These are phyloP conservation scores for human (Homo sapiens) DNA, from an alignment of 2,113 vertebrate species.

Conservation along the genomic window GRCh38 chr11:114765501-114766000, in stretches of 20 bases:
- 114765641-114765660: neutral
- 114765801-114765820: neutral
- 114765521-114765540: neutral
- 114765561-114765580: neutral
- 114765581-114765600: neutral
- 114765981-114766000: neutral
- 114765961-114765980: neutral
- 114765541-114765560: neutral
- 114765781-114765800: neutral
- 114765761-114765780: neutral
- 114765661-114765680: neutral
- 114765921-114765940: neutral
- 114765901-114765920: neutral
- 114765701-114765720: neutral
- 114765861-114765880: neutral
- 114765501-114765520: neutral
- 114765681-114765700: neutral
- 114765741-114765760: neutral
- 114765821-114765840: neutral
- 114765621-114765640: no score
- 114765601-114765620: neutral
- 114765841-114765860: neutral
- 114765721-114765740: neutral
- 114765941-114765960: neutral
- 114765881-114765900: neutral